These are phyloP conservation scores for Antennarius maculatus DNA, from an alignment of 2,797 vertebrate species.

Conservation along the genomic window DNA sequence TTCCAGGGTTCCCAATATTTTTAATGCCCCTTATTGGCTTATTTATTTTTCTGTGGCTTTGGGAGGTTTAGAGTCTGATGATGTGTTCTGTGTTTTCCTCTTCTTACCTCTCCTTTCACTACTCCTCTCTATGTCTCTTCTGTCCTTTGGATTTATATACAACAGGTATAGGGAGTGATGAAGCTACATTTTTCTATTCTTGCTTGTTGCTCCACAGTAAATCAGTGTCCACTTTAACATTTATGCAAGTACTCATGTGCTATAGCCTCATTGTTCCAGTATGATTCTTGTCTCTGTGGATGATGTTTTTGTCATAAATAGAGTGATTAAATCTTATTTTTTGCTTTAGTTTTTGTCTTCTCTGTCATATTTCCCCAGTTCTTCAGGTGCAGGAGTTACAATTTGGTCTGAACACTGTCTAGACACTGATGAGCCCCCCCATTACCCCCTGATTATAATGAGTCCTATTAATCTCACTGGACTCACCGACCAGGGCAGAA, in stretches of 20 bases:
- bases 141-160: conserved; percentile 44
- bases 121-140: conserved; percentile 38
- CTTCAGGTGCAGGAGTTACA: conserved; percentile 62
- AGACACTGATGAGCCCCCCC: conserved; percentile 68
- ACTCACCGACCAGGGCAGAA: conserved; percentile 10
- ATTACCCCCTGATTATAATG: conserved; percentile 64
- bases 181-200: conserved; percentile 27
- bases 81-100: conserved; percentile 65
- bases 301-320: conserved; percentile 39
- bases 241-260: conserved; percentile 7
- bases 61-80: conserved; percentile 65
- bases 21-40: conserved; percentile 35
- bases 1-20: conserved; percentile 55
- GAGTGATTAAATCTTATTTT: conserved; percentile 25
- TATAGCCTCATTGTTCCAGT: conserved; percentile 37
- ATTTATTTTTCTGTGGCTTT: conserved; percentile 75
- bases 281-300: conserved; percentile 21
- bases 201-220: conserved; percentile 49
- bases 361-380: conserved; percentile 29
- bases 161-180: conserved; percentile 43
- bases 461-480: conserved; percentile 61
- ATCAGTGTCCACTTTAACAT: conserved; percentile 33
- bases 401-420: conserved; percentile 69
- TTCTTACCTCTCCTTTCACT: conserved; percentile 40
- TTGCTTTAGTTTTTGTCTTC: conserved; percentile 38